Evolutionary conservation across 2,797 vertebrate genomes (phyloP), one percentile per base, ranked within the genome.

Genomic region (Trichosurus vulpecula): DNA sequence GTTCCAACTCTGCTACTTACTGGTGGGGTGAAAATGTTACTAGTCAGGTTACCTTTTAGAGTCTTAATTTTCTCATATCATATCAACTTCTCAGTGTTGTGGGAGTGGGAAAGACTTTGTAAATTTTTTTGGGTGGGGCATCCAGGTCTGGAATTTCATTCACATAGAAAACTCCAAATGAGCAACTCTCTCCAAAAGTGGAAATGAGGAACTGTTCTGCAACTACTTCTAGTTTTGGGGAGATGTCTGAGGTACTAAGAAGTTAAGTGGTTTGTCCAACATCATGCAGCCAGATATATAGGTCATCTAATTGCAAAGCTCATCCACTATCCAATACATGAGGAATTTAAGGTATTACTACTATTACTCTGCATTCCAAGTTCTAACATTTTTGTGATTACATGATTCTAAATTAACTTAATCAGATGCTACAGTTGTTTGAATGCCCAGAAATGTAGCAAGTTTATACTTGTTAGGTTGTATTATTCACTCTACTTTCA

Each of bases 381-480:
- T 47, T 81, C 22, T 81, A 81, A 25, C 8, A 25, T 81, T 47
- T 66, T 19, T 81, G 41, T 81, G 74, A 81, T 47, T 81, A 47
- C 27, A 81, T 81, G 30, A 81, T 81, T 81, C 19, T 81, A 47
- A 47, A n/a, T 47, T 6, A 47, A 25, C n/a, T 81, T 41, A 14
- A n/a, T n/a, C 35, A 47, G 74, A 81, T 53, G 81, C 47, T 95
- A 4, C n/a, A 96, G 51, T 61, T 92, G 52, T 94, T 89, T 54
- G 53, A 8, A 87, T 30, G 41, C 91, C 57, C 92, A 92, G 53
- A 97, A 58, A n/a, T 96, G 93, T 94, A 96, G 92, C 22, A 92
- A 92, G 90, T 94, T 93, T 95, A 57, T 55, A 93, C 53, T 74
- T 66, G 93, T 74, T 41, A 74, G 6, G n/a, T 74, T 41, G n/a